These are phyloP conservation scores for Blastomussa wellsi DNA, from an alignment of 92 coral and sea anemone genomes.

Conservation along the genomic window DNA sequence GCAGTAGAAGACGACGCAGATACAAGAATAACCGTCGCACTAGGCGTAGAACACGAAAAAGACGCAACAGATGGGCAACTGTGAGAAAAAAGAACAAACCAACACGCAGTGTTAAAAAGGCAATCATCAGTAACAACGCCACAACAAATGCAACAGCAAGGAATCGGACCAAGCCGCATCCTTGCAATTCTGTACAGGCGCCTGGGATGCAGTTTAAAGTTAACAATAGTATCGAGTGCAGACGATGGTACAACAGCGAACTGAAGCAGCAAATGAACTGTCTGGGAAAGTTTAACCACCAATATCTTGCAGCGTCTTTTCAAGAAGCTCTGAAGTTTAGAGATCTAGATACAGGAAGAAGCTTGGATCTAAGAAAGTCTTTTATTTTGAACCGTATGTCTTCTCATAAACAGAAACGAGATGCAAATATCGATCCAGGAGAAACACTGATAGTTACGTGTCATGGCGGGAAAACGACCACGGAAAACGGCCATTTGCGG, in stretches of 20 bases:
- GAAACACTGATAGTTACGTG: constrained; percentile 20
- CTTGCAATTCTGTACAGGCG: not conserved
- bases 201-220: not conserved
- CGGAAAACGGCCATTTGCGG: constrained; percentile 20
- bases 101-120: not conserved
- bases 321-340: constrained; percentile 25
- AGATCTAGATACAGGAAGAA: constrained; percentile 25
- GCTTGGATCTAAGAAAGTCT: not conserved
- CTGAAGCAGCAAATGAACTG: constrained; percentile 17
- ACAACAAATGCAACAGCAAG: not conserved
- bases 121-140: not conserved
- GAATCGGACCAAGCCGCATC: not conserved
- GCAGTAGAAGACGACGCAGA: not conserved
- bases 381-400: not conserved
- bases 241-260: constrained; percentile 5
- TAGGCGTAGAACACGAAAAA: not conserved
- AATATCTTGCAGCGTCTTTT: constrained; percentile 5
- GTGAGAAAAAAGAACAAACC: not conserved
- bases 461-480: constrained; percentile 5
- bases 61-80: not conserved
- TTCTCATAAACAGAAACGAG: not conserved
- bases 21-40: not conserved
- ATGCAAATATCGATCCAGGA: not conserved
- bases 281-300: constrained; percentile 10
- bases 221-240: not conserved